Base-by-base conservation (phyloP, 2,888 invertebrate genomes). In the Vandiemenella viatica region DNA sequence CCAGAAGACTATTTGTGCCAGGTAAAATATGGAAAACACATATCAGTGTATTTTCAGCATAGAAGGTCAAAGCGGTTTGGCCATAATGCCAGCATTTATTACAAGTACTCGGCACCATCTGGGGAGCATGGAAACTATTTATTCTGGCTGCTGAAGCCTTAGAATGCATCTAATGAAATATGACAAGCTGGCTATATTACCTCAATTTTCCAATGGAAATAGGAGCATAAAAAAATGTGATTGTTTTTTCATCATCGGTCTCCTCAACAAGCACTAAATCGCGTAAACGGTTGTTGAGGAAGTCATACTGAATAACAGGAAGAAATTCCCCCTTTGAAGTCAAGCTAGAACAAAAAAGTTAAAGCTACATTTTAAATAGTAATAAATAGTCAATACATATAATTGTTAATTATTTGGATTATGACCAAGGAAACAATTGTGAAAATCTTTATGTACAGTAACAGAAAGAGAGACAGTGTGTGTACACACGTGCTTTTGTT, bases 301-400 rank as follows among this genome's bases (percentile, higher is more conserved):
- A 79, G 67, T 95, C 90, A 55, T 85, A 78, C 58, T 80, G 80
- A 6, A 92, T 68, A 53, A 93, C 79, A 18, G 95, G 95, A 52
- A 91, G 67, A 62, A 89, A 89, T 62, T 77, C 76, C 13, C 68
- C 66, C 43, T 74, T 71, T 47, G 67, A 65, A 59, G 76, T 75
- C 21, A 83, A 63, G 55, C 81, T 78, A 64, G 58, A 46, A 46
- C 17, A 26, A 46, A 48, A 52, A 41, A 21, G 46, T 19, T 43
- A 40, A 43, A 43, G 41, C 50, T 26, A 21, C 22, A 49, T n/a
- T 45, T 43, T 18, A 40, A 43, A 40, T 50, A 20, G 43, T 41
- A 37, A 41, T 48, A 44, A 48, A 37, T 18, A 51, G n/a, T n/a
- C n/a, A n/a, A n/a, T n/a, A n/a, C n/a, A n/a, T 44, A 48, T 21